These are phyloP conservation scores for Lampris incognitus DNA, from an alignment of 2,113 vertebrate genomes.

Conservation along the genomic window DNA sequence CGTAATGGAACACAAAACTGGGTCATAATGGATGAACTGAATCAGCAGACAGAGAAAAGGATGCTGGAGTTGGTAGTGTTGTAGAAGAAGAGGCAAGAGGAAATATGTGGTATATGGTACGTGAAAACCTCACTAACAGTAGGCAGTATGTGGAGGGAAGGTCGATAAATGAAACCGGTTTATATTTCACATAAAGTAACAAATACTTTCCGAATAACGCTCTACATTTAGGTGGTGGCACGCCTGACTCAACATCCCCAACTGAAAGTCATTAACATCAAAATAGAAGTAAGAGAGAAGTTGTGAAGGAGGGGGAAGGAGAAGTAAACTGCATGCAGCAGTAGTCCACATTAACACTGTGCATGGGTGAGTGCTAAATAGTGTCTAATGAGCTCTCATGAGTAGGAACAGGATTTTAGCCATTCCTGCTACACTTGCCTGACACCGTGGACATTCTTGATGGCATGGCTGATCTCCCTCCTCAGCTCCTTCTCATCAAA, in stretches of 20 bases:
- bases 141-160: neutral
- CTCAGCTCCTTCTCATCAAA: constrained; percentile 96
- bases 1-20: constrained; percentile 34
- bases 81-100: constrained; percentile 12
- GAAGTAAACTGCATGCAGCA: neutral
- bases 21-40: constrained; percentile 18
- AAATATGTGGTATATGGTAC: too few species aligned
- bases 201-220: constrained; percentile 19
- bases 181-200: constrained; percentile 32
- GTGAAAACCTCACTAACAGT: too few species aligned
- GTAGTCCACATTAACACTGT: constrained; percentile 4
- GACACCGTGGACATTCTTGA: constrained; percentile 98
- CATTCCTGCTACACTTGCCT: constrained; percentile 85
- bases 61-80: constrained; percentile 34
- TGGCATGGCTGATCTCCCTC: constrained; percentile 96
- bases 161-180: constrained; percentile 26
- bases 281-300: constrained; percentile 14
- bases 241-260: neutral
- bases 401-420: neutral
- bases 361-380: neutral
- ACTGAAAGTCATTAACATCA: neutral
- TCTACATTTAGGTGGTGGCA: constrained; percentile 8
- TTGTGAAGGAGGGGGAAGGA: constrained; percentile 21
- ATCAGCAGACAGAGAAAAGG: constrained; percentile 41
- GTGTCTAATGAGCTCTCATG: neutral